Percentiles rank a stretch among this genome's conserved stretches.
Conservation (phyloP, 2,797 vertebrate genomes). For the Tenualosa ilisha region DNA sequence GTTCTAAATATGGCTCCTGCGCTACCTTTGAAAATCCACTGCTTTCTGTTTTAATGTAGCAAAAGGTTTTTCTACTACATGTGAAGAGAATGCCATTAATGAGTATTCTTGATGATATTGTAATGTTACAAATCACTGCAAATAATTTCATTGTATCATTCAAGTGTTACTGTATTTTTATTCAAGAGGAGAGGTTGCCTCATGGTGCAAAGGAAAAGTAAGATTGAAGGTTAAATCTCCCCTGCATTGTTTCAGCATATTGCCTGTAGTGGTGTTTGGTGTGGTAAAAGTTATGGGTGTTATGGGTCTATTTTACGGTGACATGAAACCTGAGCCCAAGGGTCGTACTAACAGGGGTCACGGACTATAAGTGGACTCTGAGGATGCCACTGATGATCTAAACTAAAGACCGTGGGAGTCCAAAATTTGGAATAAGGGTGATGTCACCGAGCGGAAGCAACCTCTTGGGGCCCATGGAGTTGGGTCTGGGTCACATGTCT, state of each 20-base stretch:
- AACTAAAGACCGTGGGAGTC: constrained; percentile 31
- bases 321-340: neutral
- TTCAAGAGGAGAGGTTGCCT: no score
- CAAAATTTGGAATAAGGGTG: constrained; percentile 33
- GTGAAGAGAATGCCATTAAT: no score
- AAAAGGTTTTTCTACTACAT: no score
- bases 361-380: neutral
- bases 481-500: constrained; percentile 48
- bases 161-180: no score
- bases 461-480: constrained; percentile 31
- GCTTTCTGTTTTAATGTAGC: neutral
- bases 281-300: neutral
- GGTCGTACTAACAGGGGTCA: neutral
- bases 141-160: no score
- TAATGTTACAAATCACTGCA: no score
- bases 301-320: neutral
- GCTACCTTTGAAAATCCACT: neutral
- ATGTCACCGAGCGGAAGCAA: constrained; percentile 45
- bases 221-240: no score
- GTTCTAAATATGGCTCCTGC: neutral
- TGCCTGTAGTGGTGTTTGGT: neutral
- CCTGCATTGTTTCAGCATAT: neutral
- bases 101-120: no score
- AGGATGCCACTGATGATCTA: constrained; percentile 26
- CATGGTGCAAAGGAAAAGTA: no score